These are phyloP conservation scores for cattle (Bos taurus) DNA, from an alignment of 2,113 vertebrate genomes.

Conservation along the genomic window ARS-UCD2.0 NC_037357.1:44214001-44214500, in stretches of 20 bases:
- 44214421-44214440: constrained; percentile 30
- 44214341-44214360: neutral
- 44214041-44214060: too few relatives aligned
- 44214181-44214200: neutral
- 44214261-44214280: constrained; percentile 4
- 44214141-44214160: neutral
- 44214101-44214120: too few relatives aligned
- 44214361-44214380: neutral
- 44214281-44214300: neutral
- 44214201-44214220: neutral
- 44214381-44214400: neutral
- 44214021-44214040: too few relatives aligned
- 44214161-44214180: constrained; percentile 24
- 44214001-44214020: too few relatives aligned
- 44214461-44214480: constrained; percentile 14
- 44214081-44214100: too few relatives aligned
- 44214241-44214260: neutral
- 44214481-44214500: neutral
- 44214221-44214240: neutral
- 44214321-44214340: constrained; percentile 1
- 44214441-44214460: neutral
- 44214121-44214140: too few relatives aligned
- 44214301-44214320: neutral
- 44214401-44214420: neutral
- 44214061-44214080: too few relatives aligned